Evolutionary conservation across 30 jellyfish, hydroid and myxozoan species (phyloP).

Genomic region (Calvadosia cruxmelitensis): DNA sequence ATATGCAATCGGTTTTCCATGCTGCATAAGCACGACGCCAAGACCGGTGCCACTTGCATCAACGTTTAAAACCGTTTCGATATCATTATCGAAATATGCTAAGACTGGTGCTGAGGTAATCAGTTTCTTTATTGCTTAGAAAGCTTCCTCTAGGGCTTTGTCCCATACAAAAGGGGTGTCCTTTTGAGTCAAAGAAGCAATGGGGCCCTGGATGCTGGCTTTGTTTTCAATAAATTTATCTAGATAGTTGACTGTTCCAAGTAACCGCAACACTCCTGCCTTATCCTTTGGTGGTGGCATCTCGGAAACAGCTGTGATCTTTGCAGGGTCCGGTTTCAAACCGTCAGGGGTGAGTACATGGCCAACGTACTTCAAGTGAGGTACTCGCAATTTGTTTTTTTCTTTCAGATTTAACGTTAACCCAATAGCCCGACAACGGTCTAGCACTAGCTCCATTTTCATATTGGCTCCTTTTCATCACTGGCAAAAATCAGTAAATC

Average conservation of each 20-base stretch:
- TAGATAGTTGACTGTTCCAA: slow-evolving; percentile 1
- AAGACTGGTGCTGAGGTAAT: slow-evolving; percentile 3
- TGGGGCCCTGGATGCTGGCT: neutral
- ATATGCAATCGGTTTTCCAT: no score
- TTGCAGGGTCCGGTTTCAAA: no score
- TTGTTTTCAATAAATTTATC: no score
- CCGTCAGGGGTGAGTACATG: no score
- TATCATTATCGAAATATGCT: slow-evolving; percentile 3
- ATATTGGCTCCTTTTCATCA: neutral
- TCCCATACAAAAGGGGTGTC: neutral
- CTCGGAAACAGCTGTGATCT: no score
- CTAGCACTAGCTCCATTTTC: neutral
- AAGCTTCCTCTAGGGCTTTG: slow-evolving; percentile 1
- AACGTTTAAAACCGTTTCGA: slow-evolving; percentile 1
- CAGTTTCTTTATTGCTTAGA: neutral
- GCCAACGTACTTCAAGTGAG: no score
- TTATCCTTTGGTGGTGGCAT: no score
- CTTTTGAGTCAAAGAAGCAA: slow-evolving; percentile 2
- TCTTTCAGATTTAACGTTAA: neutral
- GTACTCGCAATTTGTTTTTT: no score
- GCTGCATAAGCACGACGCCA: no score
- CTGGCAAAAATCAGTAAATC: neutral
- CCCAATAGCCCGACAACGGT: neutral
- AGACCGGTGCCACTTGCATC: slow-evolving; percentile 3
- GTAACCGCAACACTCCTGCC: no score